Evolutionary conservation across 2,888 invertebrate species (phyloP), one percentile per base, ranked within the genome.

Genomic region (Exephanes ischioxanthus): DNA sequence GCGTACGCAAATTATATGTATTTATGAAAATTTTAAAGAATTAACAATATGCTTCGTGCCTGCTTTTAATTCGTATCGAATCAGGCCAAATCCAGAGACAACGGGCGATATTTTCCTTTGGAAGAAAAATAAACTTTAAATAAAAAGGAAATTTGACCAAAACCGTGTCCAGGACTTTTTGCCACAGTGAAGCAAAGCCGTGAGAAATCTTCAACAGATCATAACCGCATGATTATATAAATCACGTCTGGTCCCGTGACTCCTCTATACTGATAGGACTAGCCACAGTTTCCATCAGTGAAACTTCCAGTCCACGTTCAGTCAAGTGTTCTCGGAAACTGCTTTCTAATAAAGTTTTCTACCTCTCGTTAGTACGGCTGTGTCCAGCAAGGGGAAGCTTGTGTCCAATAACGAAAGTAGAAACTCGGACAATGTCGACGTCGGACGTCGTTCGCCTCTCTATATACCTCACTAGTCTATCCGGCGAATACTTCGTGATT

Each of bases 291-390:
- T 53, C 41, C 51, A 68, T 70, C 73, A 55, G 55, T 51, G 48
- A 83, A 85, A 83, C 72, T 83, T 85, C 77, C 48, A 19, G 75
- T 53, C 77, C 72, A 73, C 76, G 68, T 55, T 61, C 37, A 75
- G 72, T 67, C 41, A 66, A 66, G 71, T 22, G 76, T 83, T 80
- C n/a, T 41, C 66, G 71, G 73, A 82, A 85, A 85, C 85, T 79
- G 85, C 79, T 85, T 83, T 83, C 85, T 85, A 85, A 83, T 85
- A 85, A 83, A 85, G 76, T 85, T 85, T 85, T 83, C 83, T 68
- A 77, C 67, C 80, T 72, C 83, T 85, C 82, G 85, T 85, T 85
- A 85, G 77, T 55, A 41, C 80, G 33, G 68, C 63, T 71, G 45
- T 82, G 71, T 66, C 45, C 67, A 61, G 45, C 58, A 30, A 48